Percentiles rank a stretch among this genome's conserved stretches.
These are phyloP conservation scores for Zosterops hypoxanthus DNA, from an alignment of 2,113 vertebrate species.

Conservation along the genomic window DNA sequence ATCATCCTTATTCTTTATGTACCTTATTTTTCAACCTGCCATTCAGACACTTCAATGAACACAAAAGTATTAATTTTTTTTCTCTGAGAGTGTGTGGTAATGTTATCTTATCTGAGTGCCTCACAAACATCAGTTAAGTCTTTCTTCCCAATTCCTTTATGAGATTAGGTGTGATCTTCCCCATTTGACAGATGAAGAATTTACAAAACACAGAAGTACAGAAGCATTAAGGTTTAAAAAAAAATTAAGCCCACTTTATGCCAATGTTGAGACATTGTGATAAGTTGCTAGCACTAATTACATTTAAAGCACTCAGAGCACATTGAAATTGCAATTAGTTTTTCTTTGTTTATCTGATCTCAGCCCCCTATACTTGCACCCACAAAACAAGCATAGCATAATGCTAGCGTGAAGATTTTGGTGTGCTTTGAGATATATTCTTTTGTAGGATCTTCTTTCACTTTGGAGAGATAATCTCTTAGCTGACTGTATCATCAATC, in stretches of 20 bases:
- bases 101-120: constrained; percentile 28
- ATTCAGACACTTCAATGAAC: constrained; percentile 63
- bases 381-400: background rate
- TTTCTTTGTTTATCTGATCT: background rate
- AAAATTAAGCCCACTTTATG: background rate
- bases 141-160: constrained; percentile 27
- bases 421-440: background rate
- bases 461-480: background rate
- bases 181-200: constrained; percentile 16
- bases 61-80: constrained; percentile 58
- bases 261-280: background rate
- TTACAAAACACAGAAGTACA: background rate
- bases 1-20: constrained; percentile 59
- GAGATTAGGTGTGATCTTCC: constrained; percentile 31
- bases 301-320: background rate
- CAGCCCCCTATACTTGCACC: background rate
- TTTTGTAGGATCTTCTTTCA: background rate
- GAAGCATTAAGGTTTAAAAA: background rate
- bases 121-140: constrained; percentile 54
- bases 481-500: background rate
- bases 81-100: background rate
- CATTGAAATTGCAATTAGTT: background rate
- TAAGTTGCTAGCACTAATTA: background rate
- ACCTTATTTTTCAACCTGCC: constrained; percentile 62
- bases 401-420: background rate